Percentiles rank a stretch among this genome's conserved stretches.
Evolutionary conservation across 1,140 invertebrate genomes (phyloP).

Genomic region (Heliconius congener): DNA sequence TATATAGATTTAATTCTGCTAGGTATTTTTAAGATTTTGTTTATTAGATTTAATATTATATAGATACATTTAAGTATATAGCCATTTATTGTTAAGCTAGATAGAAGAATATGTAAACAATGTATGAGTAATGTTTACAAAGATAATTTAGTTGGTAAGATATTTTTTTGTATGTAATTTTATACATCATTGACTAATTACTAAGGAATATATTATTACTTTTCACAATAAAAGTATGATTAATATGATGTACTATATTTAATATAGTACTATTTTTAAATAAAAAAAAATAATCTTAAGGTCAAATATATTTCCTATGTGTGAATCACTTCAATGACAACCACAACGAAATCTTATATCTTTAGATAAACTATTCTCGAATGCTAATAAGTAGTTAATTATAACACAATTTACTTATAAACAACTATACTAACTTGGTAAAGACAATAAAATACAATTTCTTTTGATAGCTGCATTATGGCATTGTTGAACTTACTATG

Average conservation of each 20-base stretch:
- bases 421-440: slow-evolving; percentile 14
- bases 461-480: slow-evolving; percentile 5
- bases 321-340: slow-evolving; percentile 1
- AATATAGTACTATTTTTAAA: neutral
- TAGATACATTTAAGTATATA: neutral
- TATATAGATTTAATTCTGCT: neutral
- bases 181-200: neutral
- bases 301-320: slow-evolving; percentile 2
- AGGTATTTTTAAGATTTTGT: neutral
- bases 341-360: slow-evolving; percentile 15
- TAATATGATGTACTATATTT: neutral
- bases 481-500: slow-evolving; percentile 88
- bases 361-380: neutral
- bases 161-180: neutral
- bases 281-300: neutral
- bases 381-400: slow-evolving; percentile 1
- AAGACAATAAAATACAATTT: slow-evolving; percentile 6
- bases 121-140: neutral
- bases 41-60: neutral
- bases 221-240: neutral
- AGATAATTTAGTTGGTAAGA: neutral
- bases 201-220: no score
- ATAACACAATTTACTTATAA: slow-evolving; percentile 13
- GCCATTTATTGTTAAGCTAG: neutral
- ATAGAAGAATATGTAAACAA: neutral